Evolutionary conservation across 1,140 invertebrate species (phyloP).

Genomic region (Pseudobourletiella spinata): DNA sequence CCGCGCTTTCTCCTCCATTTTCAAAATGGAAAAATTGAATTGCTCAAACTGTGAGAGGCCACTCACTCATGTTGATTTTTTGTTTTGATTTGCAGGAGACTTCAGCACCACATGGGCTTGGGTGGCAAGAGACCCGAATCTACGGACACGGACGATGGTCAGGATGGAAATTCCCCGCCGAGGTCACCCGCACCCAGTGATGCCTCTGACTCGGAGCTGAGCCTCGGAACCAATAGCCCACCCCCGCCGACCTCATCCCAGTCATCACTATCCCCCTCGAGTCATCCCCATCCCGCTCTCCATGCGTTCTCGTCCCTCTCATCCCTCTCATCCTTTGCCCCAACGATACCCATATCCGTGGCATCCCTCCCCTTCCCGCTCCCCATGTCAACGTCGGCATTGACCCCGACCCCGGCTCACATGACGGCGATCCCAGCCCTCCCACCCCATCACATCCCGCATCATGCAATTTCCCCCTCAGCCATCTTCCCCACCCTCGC

Average conservation of each 20-base stretch:
- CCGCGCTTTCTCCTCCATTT: background rate
- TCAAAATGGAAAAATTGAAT: too few species aligned
- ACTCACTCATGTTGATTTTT: too few species aligned
- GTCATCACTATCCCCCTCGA: conserved; percentile 13
- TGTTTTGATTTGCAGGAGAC: conserved; percentile 13
- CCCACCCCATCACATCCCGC: conserved; percentile 19
- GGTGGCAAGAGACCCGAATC: conserved; percentile 31
- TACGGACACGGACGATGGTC: conserved; percentile 30
- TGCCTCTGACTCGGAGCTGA: conserved; percentile 31
- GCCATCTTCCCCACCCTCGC: conserved; percentile 31
- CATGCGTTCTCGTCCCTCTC: conserved; percentile 23
- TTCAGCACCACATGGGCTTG: conserved; percentile 32
- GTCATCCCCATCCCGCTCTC: conserved; percentile 18
- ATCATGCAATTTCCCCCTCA: conserved; percentile 20
- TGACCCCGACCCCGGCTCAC: conserved; percentile 28
- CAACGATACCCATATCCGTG: conserved; percentile 33
- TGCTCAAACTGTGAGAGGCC: background rate
- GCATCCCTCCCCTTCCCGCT: conserved; percentile 19
- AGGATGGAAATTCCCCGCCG: conserved; percentile 25
- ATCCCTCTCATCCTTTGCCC: conserved; percentile 20
- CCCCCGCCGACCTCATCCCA: conserved; percentile 26
- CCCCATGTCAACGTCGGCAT: conserved; percentile 7
- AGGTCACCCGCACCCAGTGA: conserved; percentile 26
- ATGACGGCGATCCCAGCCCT: conserved; percentile 11
- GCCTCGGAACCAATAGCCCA: conserved; percentile 34